phyloP scores from a whole-genome alignment of 2,888 invertebrate species.

The Euzophera pinguis region DNA sequence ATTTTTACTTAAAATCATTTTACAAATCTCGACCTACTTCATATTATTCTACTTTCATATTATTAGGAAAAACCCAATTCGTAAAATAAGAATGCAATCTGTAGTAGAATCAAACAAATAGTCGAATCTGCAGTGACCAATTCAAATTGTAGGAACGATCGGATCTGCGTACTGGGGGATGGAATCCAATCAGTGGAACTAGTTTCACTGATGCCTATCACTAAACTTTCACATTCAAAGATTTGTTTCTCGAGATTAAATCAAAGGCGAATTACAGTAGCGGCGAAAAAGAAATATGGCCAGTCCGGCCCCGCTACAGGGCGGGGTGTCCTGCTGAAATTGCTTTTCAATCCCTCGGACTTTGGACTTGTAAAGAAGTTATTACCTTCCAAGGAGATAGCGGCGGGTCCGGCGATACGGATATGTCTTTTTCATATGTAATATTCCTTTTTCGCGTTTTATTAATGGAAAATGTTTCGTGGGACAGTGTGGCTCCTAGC shows the following conservation, averaged over 20 bases:
- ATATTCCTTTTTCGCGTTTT: conserved; percentile 81
- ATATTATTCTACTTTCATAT: too few relatives aligned
- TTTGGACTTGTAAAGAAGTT: conserved; percentile 82
- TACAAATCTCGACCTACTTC: neutral
- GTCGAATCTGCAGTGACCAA: conserved; percentile 64
- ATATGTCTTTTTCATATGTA: conserved; percentile 80
- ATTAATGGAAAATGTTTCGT: conserved; percentile 80
- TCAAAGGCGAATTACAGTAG: conserved; percentile 79
- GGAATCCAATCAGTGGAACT: conserved; percentile 77
- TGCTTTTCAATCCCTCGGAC: conserved; percentile 82
- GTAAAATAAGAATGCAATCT: conserved; percentile 73
- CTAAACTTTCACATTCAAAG: conserved; percentile 79
- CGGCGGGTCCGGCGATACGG: conserved; percentile 79
- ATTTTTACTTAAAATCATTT: too few relatives aligned
- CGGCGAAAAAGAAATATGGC: conserved; percentile 79
- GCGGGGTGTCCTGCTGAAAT: conserved; percentile 80
- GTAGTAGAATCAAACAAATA: conserved; percentile 70
- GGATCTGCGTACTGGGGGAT: conserved; percentile 49
- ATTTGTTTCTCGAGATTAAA: conserved; percentile 80
- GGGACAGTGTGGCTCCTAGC: conserved; percentile 73
- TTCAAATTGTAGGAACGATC: conserved; percentile 62
- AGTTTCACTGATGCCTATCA: conserved; percentile 77
- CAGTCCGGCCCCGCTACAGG: conserved; percentile 70
- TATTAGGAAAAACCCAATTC: conserved; percentile 40
- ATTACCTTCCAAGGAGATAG: conserved; percentile 80